These are phyloP conservation scores for Pollenia amentaria DNA, from an alignment of 2,888 invertebrate genomes.

Conservation along the genomic window DNA sequence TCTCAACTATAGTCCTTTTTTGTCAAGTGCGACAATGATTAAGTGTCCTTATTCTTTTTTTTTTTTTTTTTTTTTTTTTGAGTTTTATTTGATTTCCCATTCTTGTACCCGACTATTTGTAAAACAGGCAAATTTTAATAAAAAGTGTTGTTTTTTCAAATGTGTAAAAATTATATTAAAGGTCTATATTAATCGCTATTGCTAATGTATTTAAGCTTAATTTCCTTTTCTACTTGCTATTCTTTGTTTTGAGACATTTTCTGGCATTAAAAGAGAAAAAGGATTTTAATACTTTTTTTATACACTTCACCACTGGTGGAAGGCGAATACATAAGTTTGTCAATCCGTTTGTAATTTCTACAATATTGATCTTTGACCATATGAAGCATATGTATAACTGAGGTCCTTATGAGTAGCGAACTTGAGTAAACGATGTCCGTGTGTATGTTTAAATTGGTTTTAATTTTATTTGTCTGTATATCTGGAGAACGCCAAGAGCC, in stretches of 20 bases:
- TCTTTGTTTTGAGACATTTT: neutral
- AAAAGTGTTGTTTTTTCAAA: slow-evolving; percentile 44
- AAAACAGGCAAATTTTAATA: slow-evolving; percentile 60
- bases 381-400: no score
- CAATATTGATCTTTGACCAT: no score
- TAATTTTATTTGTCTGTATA: no score
- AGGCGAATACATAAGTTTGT: no score
- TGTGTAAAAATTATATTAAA: slow-evolving; percentile 68
- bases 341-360: no score
- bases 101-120: slow-evolving; percentile 32
- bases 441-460: no score
- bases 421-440: no score
- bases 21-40: slow-evolving; percentile 70
- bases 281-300: slow-evolving; percentile 18
- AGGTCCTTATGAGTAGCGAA: no score
- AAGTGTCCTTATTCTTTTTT: slow-evolving; percentile 66
- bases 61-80: slow-evolving; percentile 32
- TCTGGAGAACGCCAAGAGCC: no score
- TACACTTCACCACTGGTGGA: no score
- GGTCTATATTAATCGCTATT: slow-evolving; percentile 67
- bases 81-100: slow-evolving; percentile 39
- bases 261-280: slow-evolving; percentile 17
- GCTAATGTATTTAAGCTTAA: slow-evolving; percentile 65
- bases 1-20: slow-evolving; percentile 54
- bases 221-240: slow-evolving; percentile 25